Evolutionary conservation across 2,113 vertebrate species (phyloP).

Genomic region (Cathartes aura): DNA sequence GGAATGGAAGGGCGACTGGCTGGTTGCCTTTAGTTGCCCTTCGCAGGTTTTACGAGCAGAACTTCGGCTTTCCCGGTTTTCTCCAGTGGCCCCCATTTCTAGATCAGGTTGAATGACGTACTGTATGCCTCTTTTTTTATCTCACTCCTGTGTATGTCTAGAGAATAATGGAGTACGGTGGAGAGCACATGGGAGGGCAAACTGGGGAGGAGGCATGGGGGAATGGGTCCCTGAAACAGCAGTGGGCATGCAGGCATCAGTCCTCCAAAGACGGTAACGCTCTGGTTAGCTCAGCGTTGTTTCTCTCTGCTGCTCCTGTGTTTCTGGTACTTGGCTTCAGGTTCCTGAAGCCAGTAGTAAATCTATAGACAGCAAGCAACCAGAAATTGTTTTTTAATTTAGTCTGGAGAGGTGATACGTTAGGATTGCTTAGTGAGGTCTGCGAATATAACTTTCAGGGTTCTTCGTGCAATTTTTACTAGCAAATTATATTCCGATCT

Average conservation of each 20-base stretch:
- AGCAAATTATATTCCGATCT: neutral
- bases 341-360: neutral
- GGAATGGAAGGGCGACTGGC: neutral
- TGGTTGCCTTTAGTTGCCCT: no score
- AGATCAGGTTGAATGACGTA: fast-evolving
- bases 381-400: neutral
- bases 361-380: fast-evolving
- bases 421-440: neutral
- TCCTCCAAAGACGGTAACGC: fast-evolving
- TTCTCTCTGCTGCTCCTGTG: fast-evolving
- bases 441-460: neutral
- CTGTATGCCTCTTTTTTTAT: fast-evolving
- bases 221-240: fast-evolving
- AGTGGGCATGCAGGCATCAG: fast-evolving
- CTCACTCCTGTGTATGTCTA: fast-evolving
- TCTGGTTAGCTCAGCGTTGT: fast-evolving
- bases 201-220: fast-evolving
- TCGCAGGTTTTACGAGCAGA: neutral
- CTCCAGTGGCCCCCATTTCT: fast-evolving
- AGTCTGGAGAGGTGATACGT: neutral
- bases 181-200: neutral
- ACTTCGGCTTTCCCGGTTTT: neutral
- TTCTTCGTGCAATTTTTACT: neutral
- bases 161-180: fast-evolving
- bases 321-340: neutral